Evolutionary conservation across 2,113 vertebrate genomes (phyloP).

Genomic region (Malurus elegans): DNA sequence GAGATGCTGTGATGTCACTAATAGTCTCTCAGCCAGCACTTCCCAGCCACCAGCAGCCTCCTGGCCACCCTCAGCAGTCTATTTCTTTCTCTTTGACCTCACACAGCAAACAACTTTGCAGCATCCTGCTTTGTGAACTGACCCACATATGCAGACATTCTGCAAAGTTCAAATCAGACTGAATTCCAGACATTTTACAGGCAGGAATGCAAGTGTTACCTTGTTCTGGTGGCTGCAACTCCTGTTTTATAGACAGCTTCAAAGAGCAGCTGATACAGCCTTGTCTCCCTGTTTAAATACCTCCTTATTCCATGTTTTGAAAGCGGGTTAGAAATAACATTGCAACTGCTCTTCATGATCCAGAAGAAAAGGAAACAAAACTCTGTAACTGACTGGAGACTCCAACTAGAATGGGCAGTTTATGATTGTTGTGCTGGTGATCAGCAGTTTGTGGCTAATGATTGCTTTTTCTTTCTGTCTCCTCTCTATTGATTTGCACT

Average conservation of each 20-base stretch:
- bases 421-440: background rate
- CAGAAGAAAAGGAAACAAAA: background rate
- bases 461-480: background rate
- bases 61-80: background rate
- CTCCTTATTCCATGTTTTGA: background rate
- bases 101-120: background rate
- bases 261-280: background rate
- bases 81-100: background rate
- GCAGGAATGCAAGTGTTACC: background rate
- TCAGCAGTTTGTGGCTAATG: background rate
- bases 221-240: background rate
- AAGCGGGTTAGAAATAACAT: background rate
- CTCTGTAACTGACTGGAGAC: background rate
- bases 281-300: background rate
- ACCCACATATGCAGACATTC: background rate
- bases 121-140: background rate
- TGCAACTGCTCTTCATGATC: background rate
- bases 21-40: background rate
- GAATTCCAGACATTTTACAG: slow-evolving; percentile 18
- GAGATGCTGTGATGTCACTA: background rate
- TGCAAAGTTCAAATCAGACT: background rate
- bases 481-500: background rate
- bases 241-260: background rate
- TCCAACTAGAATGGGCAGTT: background rate
- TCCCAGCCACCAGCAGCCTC: background rate